Conservation (phyloP, 1,140 invertebrate species). For the Drosophila mojavensis region DNA sequence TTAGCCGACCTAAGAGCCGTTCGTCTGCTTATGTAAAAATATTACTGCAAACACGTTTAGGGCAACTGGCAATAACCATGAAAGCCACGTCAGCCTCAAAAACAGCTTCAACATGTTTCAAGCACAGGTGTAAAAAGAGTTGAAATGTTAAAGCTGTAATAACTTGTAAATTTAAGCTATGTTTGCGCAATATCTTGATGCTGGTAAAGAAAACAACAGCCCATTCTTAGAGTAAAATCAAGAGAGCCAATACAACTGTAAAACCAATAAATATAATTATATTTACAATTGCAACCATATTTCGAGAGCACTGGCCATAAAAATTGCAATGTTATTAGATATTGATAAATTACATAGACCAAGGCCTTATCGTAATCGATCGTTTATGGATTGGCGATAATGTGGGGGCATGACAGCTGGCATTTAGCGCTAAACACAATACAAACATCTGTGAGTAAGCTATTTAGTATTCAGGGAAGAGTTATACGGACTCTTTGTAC, state of each 20-base stretch:
- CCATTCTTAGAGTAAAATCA: neutral
- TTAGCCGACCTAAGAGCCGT: too few relatives aligned
- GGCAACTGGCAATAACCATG: too few relatives aligned
- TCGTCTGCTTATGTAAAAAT: too few relatives aligned
- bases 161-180: too few relatives aligned
- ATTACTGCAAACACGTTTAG: too few relatives aligned
- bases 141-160: too few relatives aligned
- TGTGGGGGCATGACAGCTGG: slow-evolving; percentile 6
- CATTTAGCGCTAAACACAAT: slow-evolving; percentile 22
- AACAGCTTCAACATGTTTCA: too few relatives aligned
- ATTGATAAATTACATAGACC: slow-evolving; percentile 41
- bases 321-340: slow-evolving; percentile 29
- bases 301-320: slow-evolving; percentile 3
- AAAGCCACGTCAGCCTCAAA: too few relatives aligned
- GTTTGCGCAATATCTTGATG: too few relatives aligned
- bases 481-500: slow-evolving; percentile 14
- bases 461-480: slow-evolving; percentile 24
- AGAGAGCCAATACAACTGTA: neutral
- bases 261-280: neutral
- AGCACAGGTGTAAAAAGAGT: too few relatives aligned
- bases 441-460: slow-evolving; percentile 2
- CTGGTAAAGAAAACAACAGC: too few relatives aligned
- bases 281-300: neutral
- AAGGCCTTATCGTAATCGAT: slow-evolving; percentile 44
- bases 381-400: slow-evolving; percentile 42